phyloP scores from a whole-genome alignment of 2,888 invertebrate species.

The Hydroisotoma schaefferi region DNA sequence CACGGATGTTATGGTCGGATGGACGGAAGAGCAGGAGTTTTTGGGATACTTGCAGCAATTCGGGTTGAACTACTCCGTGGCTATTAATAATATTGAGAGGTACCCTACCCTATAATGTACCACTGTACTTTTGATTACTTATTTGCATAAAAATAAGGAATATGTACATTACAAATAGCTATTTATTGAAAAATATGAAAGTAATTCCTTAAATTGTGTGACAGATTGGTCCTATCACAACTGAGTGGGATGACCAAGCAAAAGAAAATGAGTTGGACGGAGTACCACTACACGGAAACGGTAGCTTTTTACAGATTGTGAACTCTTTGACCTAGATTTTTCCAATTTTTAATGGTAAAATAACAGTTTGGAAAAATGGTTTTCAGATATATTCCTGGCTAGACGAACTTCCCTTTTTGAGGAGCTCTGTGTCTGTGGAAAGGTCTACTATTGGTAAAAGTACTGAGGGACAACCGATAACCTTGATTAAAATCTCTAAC shows the following conservation, averaged over 20 bases:
- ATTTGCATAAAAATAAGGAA: no score
- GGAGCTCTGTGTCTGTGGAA: constrained; percentile 15
- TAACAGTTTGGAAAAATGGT: neutral
- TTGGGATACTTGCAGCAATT: constrained; percentile 16
- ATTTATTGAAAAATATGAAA: no score
- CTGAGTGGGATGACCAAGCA: no score
- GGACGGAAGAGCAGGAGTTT: constrained; percentile 53
- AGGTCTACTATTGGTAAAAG: constrained; percentile 22
- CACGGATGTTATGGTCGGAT: constrained; percentile 69
- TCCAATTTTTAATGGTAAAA: neutral
- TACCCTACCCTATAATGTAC: no score
- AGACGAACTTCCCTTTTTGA: constrained; percentile 8
- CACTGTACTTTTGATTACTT: neutral
- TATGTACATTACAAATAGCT: no score
- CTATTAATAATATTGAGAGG: constrained; percentile 31
- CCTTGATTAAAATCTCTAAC: constrained; percentile 23
- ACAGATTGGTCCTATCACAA: no score
- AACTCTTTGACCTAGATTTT: neutral
- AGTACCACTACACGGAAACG: constrained; percentile 34
- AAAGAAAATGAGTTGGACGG: constrained; percentile 29
- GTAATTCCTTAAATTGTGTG: no score
- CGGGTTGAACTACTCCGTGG: constrained; percentile 19
- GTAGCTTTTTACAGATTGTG: constrained; percentile 6
- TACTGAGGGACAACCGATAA: constrained; percentile 21
- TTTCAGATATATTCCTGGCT: constrained; percentile 28